phyloP scores from a whole-genome alignment of 1,140 invertebrate genomes.

The Brachionus calyciflorus region DNA sequence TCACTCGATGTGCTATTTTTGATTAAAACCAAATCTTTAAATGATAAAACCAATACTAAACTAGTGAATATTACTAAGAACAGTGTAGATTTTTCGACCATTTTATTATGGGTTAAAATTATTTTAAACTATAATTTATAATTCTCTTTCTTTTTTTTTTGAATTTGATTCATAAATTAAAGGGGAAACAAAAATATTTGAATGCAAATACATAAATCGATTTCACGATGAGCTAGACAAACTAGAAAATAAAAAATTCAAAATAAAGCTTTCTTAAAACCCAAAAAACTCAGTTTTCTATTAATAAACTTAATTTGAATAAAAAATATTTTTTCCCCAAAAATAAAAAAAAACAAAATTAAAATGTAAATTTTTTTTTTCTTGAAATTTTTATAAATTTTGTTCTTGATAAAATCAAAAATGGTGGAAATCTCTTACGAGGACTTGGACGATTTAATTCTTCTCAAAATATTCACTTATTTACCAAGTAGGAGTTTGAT shows the following conservation, averaged over 20 bases:
- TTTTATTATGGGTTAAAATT: constrained; percentile 18
- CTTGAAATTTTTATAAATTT: no score
- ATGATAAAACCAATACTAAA: neutral
- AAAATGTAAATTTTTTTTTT: no score
- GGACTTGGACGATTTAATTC: constrained; percentile 9
- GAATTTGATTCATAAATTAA: neutral
- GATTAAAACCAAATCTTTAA: neutral
- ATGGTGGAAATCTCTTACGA: neutral
- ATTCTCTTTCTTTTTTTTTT: neutral
- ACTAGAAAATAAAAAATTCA: no score
- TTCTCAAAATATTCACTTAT: constrained; percentile 18
- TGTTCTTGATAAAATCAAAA: neutral
- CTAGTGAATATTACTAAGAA: neutral
- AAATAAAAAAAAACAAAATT: no score
- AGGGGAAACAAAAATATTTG: no score
- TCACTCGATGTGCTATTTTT: neutral
- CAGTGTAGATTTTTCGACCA: neutral
- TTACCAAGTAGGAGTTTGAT: neutral
- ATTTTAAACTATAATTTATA: neutral
- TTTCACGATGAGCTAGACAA: neutral
- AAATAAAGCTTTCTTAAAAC: no score
- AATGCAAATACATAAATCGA: neutral
- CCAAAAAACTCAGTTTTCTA: no score
- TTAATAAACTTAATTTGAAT: no score
- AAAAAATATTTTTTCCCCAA: no score